Conservation (phyloP, 2,888 invertebrate genomes). For the Eulithis testata region DNA sequence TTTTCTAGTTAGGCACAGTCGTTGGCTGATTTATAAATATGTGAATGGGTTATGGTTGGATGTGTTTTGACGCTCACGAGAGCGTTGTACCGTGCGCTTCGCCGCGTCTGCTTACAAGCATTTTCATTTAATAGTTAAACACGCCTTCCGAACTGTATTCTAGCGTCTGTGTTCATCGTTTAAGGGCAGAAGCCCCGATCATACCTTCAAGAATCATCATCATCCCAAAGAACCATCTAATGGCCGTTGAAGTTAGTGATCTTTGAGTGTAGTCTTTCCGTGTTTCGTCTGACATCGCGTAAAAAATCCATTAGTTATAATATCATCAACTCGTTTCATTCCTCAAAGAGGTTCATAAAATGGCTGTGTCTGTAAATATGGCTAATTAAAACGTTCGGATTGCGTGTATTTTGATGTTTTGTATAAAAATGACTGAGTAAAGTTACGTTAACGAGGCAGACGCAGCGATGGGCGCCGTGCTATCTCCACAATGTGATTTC, state of each 20-base stretch:
- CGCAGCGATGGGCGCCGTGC: constrained; percentile 53
- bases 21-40: constrained; percentile 31
- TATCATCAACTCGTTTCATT: constrained; percentile 16
- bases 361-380: constrained; percentile 20
- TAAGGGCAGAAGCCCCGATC: neutral
- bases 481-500: constrained; percentile 80
- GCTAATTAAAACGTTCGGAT: constrained; percentile 14
- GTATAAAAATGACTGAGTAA: constrained; percentile 79
- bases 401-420: constrained; percentile 59
- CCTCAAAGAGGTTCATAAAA: constrained; percentile 32
- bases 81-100: constrained; percentile 38
- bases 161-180: constrained; percentile 7
- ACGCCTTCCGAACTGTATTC: constrained; percentile 16
- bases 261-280: neutral
- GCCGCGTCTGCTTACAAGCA: constrained; percentile 25
- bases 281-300: constrained; percentile 5
- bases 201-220: neutral
- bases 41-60: constrained; percentile 21
- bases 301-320: constrained; percentile 14
- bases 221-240: constrained; percentile 10
- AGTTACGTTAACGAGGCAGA: constrained; percentile 65
- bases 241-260: constrained; percentile 10
- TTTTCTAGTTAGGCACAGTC: constrained; percentile 64
- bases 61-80: constrained; percentile 15
- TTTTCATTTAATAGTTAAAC: constrained; percentile 32